A percentile compares a stretch with the other conserved stretches of the same genome.
phyloP scores from a whole-genome alignment of 2,113 vertebrate species.

The Perca schrenkii region DNA sequence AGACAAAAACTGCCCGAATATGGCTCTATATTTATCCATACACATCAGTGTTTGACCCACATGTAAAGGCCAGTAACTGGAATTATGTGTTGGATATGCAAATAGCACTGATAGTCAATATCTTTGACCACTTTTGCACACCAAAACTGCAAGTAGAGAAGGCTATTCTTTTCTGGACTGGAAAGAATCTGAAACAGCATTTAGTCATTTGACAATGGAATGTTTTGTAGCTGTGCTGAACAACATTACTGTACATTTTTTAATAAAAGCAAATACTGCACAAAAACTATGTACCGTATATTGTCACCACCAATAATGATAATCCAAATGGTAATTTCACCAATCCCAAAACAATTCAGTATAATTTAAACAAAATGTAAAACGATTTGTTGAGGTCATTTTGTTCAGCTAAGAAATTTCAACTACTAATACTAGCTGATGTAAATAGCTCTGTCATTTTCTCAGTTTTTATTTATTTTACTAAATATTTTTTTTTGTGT shows the following conservation, averaged over 20 bases:
- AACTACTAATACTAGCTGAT: neutral
- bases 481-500: too few relatives aligned
- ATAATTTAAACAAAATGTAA: too few relatives aligned
- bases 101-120: neutral
- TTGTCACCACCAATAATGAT: too few relatives aligned
- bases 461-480: too few relatives aligned
- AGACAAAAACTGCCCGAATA: neutral
- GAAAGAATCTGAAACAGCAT: neutral
- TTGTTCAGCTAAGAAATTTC: neutral
- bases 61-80: neutral
- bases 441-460: neutral
- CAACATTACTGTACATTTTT: neutral
- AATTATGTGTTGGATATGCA: neutral
- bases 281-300: neutral
- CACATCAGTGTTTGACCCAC: neutral
- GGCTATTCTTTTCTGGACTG: neutral
- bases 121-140: neutral
- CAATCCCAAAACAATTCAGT: neutral
- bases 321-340: neutral
- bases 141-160: neutral
- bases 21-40: neutral
- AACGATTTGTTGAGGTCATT: too few relatives aligned
- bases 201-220: neutral
- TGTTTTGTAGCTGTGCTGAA: neutral
- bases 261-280: neutral